Conservation (phyloP, 2,113 vertebrate species). For the Clarias batrachus region DNA sequence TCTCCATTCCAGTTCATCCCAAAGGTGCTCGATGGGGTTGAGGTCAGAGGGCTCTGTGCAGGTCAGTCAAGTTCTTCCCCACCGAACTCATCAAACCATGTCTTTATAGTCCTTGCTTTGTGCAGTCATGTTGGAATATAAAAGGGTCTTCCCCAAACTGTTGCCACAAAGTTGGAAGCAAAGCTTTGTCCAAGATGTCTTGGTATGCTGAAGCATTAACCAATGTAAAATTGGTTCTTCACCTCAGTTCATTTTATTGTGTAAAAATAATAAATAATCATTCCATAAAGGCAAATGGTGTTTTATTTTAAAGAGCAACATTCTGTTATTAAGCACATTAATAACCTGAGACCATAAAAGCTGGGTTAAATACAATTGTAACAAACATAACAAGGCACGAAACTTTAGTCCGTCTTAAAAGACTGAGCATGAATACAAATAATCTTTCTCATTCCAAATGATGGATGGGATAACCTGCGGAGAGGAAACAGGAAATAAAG, state of each 20-base stretch:
- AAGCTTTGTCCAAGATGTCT: no score
- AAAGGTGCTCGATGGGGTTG: no score
- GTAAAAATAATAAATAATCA: not conserved
- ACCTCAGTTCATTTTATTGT: not conserved
- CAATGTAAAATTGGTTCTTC: not conserved
- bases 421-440: conserved; percentile 1
- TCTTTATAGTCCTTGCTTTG: no score
- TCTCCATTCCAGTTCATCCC: no score
- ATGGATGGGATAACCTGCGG: not conserved
- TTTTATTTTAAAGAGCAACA: conserved; percentile 34
- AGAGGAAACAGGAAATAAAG: not conserved
- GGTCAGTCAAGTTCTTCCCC: no score
- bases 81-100: no score
- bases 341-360: conserved; percentile 41
- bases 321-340: not conserved
- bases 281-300: not conserved
- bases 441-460: not conserved
- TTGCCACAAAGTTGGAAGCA: no score
- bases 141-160: no score
- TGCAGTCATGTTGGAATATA: no score
- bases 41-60: no score
- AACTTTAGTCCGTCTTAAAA: conserved; percentile 1
- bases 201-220: no score
- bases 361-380: conserved; percentile 26
- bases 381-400: conserved; percentile 40